phyloP scores from a whole-genome alignment of 2,888 invertebrate genomes.

The Brachyptera risi region DNA sequence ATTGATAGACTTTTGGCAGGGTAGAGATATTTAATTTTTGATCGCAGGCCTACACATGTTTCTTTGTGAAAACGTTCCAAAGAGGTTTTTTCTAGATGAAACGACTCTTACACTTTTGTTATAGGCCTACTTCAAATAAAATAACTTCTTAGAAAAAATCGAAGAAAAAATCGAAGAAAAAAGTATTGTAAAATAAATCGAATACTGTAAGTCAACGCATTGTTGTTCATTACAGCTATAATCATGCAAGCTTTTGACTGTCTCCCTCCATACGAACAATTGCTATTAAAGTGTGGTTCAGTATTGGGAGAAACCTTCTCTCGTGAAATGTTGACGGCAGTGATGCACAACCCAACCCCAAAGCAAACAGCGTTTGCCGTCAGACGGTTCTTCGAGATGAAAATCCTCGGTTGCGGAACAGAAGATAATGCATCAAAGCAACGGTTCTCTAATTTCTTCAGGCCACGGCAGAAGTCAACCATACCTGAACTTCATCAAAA shows the following conservation, averaged over 20 bases:
- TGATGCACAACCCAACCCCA: slow-evolving; percentile 52
- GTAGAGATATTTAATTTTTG: no score
- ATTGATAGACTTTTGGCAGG: no score
- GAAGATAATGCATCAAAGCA: no score
- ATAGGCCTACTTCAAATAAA: no score
- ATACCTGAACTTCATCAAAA: no score
- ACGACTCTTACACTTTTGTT: no score
- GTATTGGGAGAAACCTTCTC: slow-evolving; percentile 54
- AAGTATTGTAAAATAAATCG: not conserved
- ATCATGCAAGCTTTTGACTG: slow-evolving; percentile 39
- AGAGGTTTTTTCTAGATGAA: no score
- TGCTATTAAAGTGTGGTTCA: slow-evolving; percentile 56
- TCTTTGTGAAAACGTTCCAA: no score
- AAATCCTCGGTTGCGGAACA: slow-evolving; percentile 54
- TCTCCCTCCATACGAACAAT: slow-evolving; percentile 56
- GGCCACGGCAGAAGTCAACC: no score
- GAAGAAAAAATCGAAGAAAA: not conserved
- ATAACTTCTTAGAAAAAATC: no score
- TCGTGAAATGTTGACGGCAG: slow-evolving; percentile 50
- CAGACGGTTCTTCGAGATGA: slow-evolving; percentile 53
- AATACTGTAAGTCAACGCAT: not conserved
- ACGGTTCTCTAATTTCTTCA: no score
- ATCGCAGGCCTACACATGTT: no score
- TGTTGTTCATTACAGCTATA: slow-evolving; percentile 34
- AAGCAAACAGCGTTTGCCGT: slow-evolving; percentile 45